Conservation (phyloP, 2,113 vertebrate species). For the Panthera uncia region DNA sequence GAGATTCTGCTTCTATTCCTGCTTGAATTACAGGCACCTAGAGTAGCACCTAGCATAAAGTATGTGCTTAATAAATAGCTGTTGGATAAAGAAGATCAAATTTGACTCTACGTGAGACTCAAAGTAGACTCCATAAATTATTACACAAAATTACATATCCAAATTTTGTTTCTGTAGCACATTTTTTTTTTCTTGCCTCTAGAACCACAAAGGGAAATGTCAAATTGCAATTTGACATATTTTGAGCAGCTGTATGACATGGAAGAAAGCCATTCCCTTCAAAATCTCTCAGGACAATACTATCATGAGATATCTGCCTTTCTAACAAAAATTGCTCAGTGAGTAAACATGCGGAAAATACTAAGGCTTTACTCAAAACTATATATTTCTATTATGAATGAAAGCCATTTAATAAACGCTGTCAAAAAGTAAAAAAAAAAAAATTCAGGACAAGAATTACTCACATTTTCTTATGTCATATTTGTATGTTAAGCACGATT, state of each 20-base stretch:
- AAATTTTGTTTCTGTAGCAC: background rate
- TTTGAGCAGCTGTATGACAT: background rate
- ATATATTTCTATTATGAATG: background rate
- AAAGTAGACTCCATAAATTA: background rate
- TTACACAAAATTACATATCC: background rate
- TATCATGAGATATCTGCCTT: background rate
- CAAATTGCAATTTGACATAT: background rate
- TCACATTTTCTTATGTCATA: background rate
- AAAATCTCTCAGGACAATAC: background rate
- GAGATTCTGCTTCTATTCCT: background rate
- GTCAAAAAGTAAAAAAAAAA: background rate
- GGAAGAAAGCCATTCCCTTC: background rate
- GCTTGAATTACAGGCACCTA: background rate
- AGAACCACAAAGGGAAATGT: background rate
- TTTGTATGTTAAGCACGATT: background rate
- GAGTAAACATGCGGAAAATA: background rate
- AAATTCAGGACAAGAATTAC: background rate
- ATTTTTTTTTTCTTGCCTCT: background rate
- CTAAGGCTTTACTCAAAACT: background rate
- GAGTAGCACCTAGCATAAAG: background rate
- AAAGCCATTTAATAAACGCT: constrained; percentile 1
- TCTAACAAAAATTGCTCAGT: background rate
- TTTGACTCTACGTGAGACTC: background rate
- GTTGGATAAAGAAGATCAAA: background rate
- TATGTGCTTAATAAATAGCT: background rate